Evolutionary conservation across 2,888 invertebrate genomes (phyloP), one percentile per base, ranked within the genome.

Genomic region (Tachina lurida): DNA sequence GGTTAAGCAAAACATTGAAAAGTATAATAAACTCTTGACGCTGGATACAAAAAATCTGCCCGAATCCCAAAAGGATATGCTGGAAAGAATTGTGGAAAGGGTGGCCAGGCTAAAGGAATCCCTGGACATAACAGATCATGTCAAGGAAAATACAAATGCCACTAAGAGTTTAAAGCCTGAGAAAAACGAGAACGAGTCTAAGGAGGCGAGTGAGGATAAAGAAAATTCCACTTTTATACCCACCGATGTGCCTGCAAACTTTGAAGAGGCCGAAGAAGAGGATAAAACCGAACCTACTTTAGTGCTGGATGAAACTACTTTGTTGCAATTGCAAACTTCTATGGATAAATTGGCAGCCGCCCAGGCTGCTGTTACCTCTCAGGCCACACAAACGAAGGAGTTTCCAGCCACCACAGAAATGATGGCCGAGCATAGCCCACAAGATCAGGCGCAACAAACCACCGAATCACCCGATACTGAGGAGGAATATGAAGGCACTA

Each of bases 21-120:
- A 92, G 85, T 93, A 93, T 78, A 92, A 93, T 84, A 90, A 91
- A 31, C 87, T 93, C 15, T 82, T 93, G 5, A 91, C 92, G 83
- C 70, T 92, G 86, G 93, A 93, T 87, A 92, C 92, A 0, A 91
- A 91, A 88, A 92, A 93, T 84, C 84, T 93, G 62, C 92, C 92
- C 0, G 92, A 92, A 79, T 92, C 92, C 43, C 93, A 93, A 83
- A 93, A 92, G 90, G 91, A 92, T 80, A 92, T 93, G 90, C 87
- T 93, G 65, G 91, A 92, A 74, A 88, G 91, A n/a, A 93, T 93
- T 58, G 93, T 93, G 47, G 93, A 93, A 74, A 90, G 93, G 56
- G 93, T 93, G 81, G 93, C 93, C 3, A 89, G 93, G 1, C 88
- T 93, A 0, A 93, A 93, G 87, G 92, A 93, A 60, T 90, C 93